Base-by-base conservation (phyloP, 2,888 invertebrate genomes). In the Pyralis farinalis region DNA sequence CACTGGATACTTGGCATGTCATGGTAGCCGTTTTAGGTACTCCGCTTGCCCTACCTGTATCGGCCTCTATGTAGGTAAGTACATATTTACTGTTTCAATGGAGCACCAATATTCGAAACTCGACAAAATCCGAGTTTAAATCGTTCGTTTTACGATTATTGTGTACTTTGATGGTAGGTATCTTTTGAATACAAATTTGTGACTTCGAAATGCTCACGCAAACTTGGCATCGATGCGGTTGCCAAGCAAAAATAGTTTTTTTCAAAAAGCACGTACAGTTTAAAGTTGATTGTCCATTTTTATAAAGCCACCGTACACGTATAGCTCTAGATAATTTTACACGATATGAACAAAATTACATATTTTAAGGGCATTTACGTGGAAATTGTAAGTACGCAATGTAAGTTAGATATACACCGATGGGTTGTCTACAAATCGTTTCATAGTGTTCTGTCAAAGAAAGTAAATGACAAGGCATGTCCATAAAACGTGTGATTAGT, bases 131-230 rank as follows among this genome's bases (percentile, higher is more conserved):
- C 49, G 71, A 83, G 66, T 81, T 78, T 74, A 81, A 83, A 84
- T 82, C 68, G 77, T 75, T 70, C 65, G 68, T 69, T 85, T 87
- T 85, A 85, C 70, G 80, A 72, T 82, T 76, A 84, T 83, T 61
- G 69, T 61, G 68, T 79, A 78, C 75, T 81, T 70, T 60, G 68
- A 74, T 77, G 64, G 71, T 79, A 76, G 72, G 74, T 83, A 83
- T 73, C 71, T 73, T 77, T 75, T 72, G 82, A 81, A 84, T 83
- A 79, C 77, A 69, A 82, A 83, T 82, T 78, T 67, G 72, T 65
- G 63, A 69, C 63, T 65, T 63, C 51, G 51, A 57, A 52, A 63
- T 64, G 58, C 63, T 68, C 80, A 77, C 78, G 80, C 81, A 53
- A 79, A 53, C 58, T 48, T 46, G 40, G 52, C 40, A 33, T 33